Evolutionary conservation across 2,113 vertebrate species (phyloP), one percentile per base, ranked within the genome.

Genomic region (Peromyscus californicus): DNA sequence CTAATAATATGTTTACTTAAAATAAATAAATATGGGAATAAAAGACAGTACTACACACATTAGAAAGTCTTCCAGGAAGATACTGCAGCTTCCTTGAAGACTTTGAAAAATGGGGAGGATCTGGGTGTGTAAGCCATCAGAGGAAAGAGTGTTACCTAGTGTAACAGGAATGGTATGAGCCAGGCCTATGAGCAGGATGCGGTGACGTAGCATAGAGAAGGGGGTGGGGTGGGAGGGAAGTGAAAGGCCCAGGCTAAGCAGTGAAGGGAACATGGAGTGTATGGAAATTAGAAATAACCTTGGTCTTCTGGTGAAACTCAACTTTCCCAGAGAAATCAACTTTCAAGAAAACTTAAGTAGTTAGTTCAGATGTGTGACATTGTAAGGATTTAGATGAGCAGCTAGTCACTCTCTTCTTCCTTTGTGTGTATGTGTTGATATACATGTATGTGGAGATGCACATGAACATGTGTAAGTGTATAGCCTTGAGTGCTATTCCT

Each of bases 21-120:
- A 65, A 70, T 39, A 78, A 48, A 45, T 76, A 88, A 89, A 78
- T 67, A 88, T 83, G 80, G 48, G 12, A 93, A 74, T 67, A 93
- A 69, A 33, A 78, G n/a, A 70, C 11, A 36, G 54, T 39, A 31
- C 80, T 65, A 36, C 0, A 29, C 63, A 42, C 48, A 45, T 45
- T 19, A 59, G 89, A 42, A 92, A 29, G 75, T 10, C 93, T 95
- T 95, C 24, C 0, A 15, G 16, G 7, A 94, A 22, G 33, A 91
- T 12, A 36, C n/a, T 15, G 5, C 39, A 31, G 4, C 48, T 94
- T 78, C 33, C 36, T 91, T 22, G 42, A 83, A 90, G 70, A 84
- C n/a, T 39, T 24, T 92, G 48, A 96, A 93, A 86, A 94, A 61
- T 86, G 51, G 86, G 29, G 36, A 70, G 4, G 17, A 29, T 65